These are phyloP conservation scores for Riparia riparia DNA, from an alignment of 2,113 vertebrate genomes.

Conservation along the genomic window DNA sequence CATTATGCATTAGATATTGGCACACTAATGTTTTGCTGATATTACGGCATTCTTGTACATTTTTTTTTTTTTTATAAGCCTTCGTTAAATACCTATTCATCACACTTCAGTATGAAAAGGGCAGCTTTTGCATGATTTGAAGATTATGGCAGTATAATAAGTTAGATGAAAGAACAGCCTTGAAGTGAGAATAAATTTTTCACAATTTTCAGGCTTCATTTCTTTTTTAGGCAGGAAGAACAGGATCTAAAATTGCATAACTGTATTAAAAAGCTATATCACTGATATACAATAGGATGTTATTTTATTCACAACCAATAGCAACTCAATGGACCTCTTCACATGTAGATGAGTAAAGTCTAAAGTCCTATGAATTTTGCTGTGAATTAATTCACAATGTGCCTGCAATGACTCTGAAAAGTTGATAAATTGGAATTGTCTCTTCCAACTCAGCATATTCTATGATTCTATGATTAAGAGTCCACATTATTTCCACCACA, in stretches of 20 bases:
- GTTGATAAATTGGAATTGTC: background rate
- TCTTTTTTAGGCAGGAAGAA: background rate
- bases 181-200: background rate
- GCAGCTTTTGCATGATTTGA: constrained; percentile 5
- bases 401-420: background rate
- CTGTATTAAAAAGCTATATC: background rate
- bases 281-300: background rate
- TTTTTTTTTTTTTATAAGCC: background rate
- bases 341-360: background rate
- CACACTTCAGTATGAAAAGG: background rate
- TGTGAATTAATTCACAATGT: background rate
- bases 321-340: background rate
- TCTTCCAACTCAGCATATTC: background rate
- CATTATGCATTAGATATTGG: background rate
- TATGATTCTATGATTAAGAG: background rate
- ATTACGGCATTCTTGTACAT: background rate
- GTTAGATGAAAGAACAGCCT: constrained; percentile 13
- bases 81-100: constrained; percentile 21
- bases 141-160: background rate
- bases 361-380: background rate
- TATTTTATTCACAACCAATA: background rate
- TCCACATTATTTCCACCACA: background rate
- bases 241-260: background rate
- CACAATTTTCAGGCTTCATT: constrained; percentile 21
- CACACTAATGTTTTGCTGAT: background rate